These are phyloP conservation scores for Platanista minor DNA, from an alignment of 2,113 vertebrate species.

Conservation along the genomic window DNA sequence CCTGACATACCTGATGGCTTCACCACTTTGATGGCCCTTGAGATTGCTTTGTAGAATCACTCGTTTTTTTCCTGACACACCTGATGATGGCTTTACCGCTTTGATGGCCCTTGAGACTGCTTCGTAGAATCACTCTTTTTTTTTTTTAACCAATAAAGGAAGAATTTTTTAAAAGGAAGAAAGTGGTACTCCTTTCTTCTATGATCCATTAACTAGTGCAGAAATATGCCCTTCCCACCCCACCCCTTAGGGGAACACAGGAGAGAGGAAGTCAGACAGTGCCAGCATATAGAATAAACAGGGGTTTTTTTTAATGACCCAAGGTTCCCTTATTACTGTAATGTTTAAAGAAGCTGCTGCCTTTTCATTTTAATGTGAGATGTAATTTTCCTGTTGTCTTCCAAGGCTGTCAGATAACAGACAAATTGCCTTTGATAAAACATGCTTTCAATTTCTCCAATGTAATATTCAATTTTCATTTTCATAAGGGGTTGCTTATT, in stretches of 20 bases:
- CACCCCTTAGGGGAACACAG: neutral
- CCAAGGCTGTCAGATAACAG: conserved; percentile 66
- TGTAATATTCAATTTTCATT: conserved; percentile 72
- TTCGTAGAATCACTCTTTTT: neutral
- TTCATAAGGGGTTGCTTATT: conserved; percentile 64
- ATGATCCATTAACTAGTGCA: neutral
- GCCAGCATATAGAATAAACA: neutral
- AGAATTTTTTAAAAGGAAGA: neutral
- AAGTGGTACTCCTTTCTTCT: neutral
- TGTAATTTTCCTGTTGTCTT: conserved; percentile 10
- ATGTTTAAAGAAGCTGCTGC: conserved; percentile 35
- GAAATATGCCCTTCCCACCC: neutral
- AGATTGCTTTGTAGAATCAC: neutral
- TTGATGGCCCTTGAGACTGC: neutral
- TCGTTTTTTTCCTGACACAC: neutral
- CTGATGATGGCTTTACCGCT: conserved; percentile 53
- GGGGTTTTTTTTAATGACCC: conserved; percentile 18
- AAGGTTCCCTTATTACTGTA: conserved; percentile 61
- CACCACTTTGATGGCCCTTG: neutral
- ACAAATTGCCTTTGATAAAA: conserved; percentile 74
- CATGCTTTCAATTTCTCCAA: conserved; percentile 71
- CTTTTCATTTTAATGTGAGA: conserved; percentile 58
- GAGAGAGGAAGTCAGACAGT: neutral
- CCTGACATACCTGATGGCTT: conserved; percentile 43
- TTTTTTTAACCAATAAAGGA: neutral